Base-by-base conservation (phyloP, 2,113 vertebrate species). In the Nothobranchius kuhntae region DNA sequence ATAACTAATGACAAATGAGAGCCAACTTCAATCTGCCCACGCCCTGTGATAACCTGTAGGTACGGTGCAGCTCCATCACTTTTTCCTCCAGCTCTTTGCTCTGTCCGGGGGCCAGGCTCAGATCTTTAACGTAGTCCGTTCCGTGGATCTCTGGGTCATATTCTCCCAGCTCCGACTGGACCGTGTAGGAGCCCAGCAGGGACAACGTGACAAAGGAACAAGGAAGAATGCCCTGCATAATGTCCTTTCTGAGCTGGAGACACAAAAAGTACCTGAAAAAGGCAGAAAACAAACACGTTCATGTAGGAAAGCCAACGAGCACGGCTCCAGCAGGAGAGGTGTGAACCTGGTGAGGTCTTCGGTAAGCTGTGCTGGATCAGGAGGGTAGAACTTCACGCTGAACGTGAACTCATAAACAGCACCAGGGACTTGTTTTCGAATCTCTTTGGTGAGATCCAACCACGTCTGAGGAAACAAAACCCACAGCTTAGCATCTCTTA, bases 341-440 rank as follows among this genome's bases (percentile, higher is more conserved):
- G 40, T 11, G 21, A 26, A 67, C 98, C 98, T 97, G 83, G 97
- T 99, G 76, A 99, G 95, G 87, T 99, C 97, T 89, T 99, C 98
- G 30, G 93, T 95, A 65, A 99, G 61, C 58, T 95, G 93, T 24
- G 95, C 96, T 17, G 97, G 98, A 90, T 99, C 96, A 48, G 97
- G 95, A 56, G 97, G 98, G 84, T 99, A 99, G 90, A 99, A 99
- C 85, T 98, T 99, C 79, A 98, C 94, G 55, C 88, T 96, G 86
- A 99, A 99, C 61, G 93, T 92, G 77, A 99, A 98, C 61, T 95
- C 90, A 87, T 95, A 96, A 17, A 93, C 92, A 63, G 94, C 86
- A 94, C 98, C 95, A 51, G 92, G 90, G 65, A 96, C 93, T 82
- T 99, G 98, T 75, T 96, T 98, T 81, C 94, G 92, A 73, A 99